Percentiles rank a stretch among this genome's conserved stretches.
phyloP scores from a whole-genome alignment of 1,140 invertebrate species.

The Aphaenogaster ashmeadi region DNA sequence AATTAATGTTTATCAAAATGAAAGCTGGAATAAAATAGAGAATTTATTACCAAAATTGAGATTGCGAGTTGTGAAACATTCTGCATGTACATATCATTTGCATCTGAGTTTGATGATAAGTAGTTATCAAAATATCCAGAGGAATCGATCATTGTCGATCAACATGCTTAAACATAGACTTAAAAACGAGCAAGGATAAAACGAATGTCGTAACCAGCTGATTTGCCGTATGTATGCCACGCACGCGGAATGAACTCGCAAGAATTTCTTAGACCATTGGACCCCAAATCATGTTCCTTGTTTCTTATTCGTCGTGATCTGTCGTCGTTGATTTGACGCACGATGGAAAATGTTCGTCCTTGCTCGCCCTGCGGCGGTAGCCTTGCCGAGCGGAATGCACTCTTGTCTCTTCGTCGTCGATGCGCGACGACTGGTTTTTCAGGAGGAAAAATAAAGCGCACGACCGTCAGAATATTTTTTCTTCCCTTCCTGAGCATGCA shows the following conservation, averaged over 20 bases:
- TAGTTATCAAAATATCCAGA: background rate
- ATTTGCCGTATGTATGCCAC: background rate
- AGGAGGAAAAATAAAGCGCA: slow-evolving; percentile 69
- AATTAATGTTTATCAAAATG: too few relatives aligned
- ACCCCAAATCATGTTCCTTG: background rate
- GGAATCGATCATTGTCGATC: background rate
- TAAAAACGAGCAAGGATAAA: background rate
- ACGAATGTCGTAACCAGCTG: background rate
- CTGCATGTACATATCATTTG: background rate
- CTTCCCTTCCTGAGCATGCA: background rate
- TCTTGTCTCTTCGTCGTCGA: slow-evolving; percentile 66
- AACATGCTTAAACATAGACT: background rate
- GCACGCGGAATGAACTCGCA: background rate
- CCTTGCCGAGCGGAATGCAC: slow-evolving; percentile 61
- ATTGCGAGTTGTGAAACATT: background rate
- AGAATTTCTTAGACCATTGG: background rate
- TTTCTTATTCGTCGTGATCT: background rate
- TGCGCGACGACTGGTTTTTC: slow-evolving; percentile 73
- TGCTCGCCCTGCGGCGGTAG: slow-evolving; percentile 41
- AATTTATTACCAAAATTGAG: background rate
- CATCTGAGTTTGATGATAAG: background rate
- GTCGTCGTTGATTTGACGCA: background rate
- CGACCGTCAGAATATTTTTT: slow-evolving; percentile 63
- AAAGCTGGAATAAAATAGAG: background rate
- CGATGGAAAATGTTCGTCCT: slow-evolving; percentile 62